Conservation (phyloP, 2,888 invertebrate genomes). For the Conistra vaccinii region DNA sequence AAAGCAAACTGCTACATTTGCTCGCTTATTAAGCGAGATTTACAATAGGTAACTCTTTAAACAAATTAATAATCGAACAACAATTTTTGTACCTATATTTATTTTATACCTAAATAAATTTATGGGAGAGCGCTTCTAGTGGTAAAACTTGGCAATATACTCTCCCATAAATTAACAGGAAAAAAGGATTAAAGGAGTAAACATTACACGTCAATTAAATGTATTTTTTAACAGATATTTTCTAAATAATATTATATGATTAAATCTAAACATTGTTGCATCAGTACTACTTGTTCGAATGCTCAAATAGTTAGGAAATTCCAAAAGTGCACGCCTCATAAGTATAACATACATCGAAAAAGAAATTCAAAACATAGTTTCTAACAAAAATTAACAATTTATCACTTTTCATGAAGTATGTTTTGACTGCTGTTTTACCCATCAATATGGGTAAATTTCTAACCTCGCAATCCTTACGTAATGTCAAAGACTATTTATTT, state of each 20-base stretch:
- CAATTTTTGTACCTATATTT: not conserved
- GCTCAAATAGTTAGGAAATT: too few relatives aligned
- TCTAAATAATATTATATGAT: not conserved
- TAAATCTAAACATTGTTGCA: not conserved
- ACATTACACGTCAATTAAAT: not conserved
- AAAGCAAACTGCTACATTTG: not conserved
- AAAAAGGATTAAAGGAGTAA: too few relatives aligned
- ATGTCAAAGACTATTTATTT: too few relatives aligned
- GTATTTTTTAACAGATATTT: not conserved
- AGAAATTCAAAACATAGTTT: too few relatives aligned
- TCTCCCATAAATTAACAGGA: too few relatives aligned
- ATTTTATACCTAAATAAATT: not conserved
- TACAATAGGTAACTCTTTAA: constrained; percentile 3
- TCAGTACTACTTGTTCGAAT: not conserved
- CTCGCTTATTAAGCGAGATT: not conserved
- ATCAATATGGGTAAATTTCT: too few relatives aligned
- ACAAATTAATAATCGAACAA: not conserved
- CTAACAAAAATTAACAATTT: too few relatives aligned
- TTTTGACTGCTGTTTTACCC: too few relatives aligned
- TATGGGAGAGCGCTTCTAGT: not conserved
- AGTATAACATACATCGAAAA: too few relatives aligned
- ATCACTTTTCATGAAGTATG: too few relatives aligned
- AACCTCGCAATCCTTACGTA: too few relatives aligned
- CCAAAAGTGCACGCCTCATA: too few relatives aligned
- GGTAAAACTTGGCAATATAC: not conserved